Evolutionary conservation across 1,140 invertebrate genomes (phyloP).

Genomic region (Parasteatoda tepidariorum): DNA sequence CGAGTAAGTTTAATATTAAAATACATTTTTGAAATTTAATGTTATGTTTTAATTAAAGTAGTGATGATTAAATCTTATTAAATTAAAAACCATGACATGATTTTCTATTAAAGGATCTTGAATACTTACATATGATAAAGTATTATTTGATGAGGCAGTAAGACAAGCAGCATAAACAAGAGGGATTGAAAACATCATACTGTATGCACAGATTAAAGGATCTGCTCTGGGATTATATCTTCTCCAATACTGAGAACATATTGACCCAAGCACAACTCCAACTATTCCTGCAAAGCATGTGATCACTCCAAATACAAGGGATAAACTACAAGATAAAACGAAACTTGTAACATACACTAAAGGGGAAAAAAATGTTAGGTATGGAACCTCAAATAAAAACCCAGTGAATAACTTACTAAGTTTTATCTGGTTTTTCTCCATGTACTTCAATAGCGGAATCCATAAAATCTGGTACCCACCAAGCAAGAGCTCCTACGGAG

Average conservation of each 20-base stretch:
- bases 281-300: conserved; percentile 91
- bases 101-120: no score
- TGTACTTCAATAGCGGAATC: conserved; percentile 73
- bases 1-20: no score
- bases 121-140: conserved; percentile 75
- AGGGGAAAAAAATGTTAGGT: neutral
- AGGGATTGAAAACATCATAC: conserved; percentile 86
- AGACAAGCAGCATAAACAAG: conserved; percentile 82
- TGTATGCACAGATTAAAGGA: conserved; percentile 90
- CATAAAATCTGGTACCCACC: conserved; percentile 95
- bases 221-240: conserved; percentile 78
- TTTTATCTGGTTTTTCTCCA: conserved; percentile 52
- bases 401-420: neutral
- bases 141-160: conserved; percentile 74
- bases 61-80: no score
- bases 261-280: conserved; percentile 89
- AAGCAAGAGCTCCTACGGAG: conserved; percentile 92
- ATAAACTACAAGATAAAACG: conserved; percentile 74
- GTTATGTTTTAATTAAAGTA: no score
- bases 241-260: conserved; percentile 80
- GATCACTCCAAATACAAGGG: conserved; percentile 92
- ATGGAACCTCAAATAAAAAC: no score
- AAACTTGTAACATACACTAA: conserved; percentile 7
- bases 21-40: no score
- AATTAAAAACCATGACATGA: no score